phyloP scores from a whole-genome alignment of 2,113 vertebrate species.

The Neogale vison region DNA sequence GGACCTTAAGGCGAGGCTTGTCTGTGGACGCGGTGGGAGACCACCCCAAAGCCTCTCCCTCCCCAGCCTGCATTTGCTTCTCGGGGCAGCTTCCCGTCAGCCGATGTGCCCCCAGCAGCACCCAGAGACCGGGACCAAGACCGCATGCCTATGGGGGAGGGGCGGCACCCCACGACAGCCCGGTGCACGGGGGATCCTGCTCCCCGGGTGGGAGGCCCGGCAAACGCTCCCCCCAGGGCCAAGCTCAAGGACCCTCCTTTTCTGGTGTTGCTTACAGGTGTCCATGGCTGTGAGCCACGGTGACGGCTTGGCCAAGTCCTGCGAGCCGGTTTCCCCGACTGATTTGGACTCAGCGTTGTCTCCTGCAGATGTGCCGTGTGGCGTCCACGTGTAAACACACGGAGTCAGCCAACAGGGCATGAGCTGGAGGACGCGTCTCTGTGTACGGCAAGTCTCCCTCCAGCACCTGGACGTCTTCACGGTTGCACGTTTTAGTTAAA shows the following conservation, averaged over 20 bases:
- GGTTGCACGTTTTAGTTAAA: background rate
- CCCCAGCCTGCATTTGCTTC: background rate
- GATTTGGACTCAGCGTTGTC: accelerated
- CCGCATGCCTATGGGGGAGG: accelerated
- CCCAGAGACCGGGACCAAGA: background rate
- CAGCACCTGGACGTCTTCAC: background rate
- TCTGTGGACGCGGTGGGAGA: no score
- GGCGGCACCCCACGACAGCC: no score
- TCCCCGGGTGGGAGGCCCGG: accelerated
- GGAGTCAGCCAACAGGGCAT: accelerated
- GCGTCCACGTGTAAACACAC: accelerated
- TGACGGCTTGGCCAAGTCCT: accelerated
- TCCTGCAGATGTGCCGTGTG: accelerated
- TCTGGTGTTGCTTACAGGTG: no score
- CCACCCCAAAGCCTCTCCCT: background rate
- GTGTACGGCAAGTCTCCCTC: background rate
- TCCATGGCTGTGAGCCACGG: accelerated
- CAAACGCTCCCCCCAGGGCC: accelerated
- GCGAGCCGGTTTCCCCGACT: background rate
- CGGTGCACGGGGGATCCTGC: background rate
- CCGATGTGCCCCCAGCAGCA: background rate
- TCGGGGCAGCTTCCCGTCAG: accelerated
- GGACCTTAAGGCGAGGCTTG: no score
- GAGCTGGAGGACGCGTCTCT: background rate
- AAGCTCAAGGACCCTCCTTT: background rate